Base-by-base conservation (phyloP, 2,888 invertebrate species). In the Acanthacorydalis orientalis region DNA sequence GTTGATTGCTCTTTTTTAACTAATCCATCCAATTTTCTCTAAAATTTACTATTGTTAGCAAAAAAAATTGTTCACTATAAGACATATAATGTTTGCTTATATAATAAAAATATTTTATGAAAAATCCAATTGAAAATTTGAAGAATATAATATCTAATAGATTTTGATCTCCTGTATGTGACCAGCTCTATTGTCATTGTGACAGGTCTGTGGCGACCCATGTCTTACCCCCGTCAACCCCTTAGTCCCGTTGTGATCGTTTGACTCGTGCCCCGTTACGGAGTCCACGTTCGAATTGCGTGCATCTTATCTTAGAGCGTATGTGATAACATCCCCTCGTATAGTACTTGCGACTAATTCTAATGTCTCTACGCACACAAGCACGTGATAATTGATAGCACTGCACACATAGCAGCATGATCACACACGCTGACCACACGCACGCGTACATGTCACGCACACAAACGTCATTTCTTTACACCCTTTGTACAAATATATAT, bases 311-410 rank as follows among this genome's bases (percentile, higher is more conserved):
- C 23, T 23, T 23, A 23, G 23, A 23, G 23, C 23, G 23, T 23
- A 23, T 23, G 23, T 23, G 23, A 23, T 23, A 23, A 23, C 23
- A 23, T 23, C 23, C 23, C 23, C 23, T 23, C 23, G 23, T 23
- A 60, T 59, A 59, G 58, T 59, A 59, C 59, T 60, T 57, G 54
- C 43, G 59, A 55, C 63, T 64, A 65, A 65, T 65, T 65, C 63
- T 63, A 65, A 64, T 64, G 63, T 62, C 56, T 61, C 57, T 59
- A 58, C 59, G 63, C 64, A 63, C 63, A 64, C 64, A 60, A 62
- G 57, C 50, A 52, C 45, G 53, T 41, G 52, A 55, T 60, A 60
- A 60, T 61, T 61, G 60, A 60, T 61, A 59, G 23, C 54, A 7
- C 11, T 15, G 16, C 10, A 41, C 10, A 41, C 41, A 41, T 23